A percentile compares a stretch with the other conserved stretches of the same genome.
Evolutionary conservation across 2,797 vertebrate species (phyloP).

Genomic region (Coendou prehensilis): DNA sequence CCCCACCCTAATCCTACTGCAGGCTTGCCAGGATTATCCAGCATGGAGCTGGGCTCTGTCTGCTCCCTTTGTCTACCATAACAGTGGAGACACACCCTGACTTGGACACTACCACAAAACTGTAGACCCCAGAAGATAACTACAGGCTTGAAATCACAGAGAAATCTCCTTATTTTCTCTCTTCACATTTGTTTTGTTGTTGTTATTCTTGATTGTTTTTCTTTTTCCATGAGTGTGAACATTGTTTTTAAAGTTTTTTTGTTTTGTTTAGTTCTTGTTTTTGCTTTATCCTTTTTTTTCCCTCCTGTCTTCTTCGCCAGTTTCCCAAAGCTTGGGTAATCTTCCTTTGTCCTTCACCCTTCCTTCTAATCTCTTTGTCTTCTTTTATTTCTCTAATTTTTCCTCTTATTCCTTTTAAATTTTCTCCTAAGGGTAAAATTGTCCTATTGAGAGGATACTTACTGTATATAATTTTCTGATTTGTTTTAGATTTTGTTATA

Average conservation of each 20-base stretch:
- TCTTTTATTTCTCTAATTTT: neutral
- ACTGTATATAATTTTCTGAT: neutral
- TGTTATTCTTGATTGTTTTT: neutral
- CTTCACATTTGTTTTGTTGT: neutral
- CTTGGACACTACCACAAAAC: neutral
- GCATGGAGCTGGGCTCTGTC: neutral
- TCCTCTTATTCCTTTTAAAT: neutral
- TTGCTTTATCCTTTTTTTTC: neutral
- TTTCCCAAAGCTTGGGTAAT: neutral
- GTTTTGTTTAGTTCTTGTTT: neutral
- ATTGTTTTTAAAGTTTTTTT: neutral
- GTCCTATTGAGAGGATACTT: neutral
- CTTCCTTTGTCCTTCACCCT: neutral
- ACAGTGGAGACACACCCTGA: neutral
- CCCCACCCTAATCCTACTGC: neutral
- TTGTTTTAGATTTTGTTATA: neutral
- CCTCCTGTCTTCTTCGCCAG: neutral
- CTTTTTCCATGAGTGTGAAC: neutral
- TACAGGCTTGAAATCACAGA: neutral
- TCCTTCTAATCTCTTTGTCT: neutral
- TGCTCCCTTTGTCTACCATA: neutral
- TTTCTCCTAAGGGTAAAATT: neutral
- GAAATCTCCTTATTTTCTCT: neutral
- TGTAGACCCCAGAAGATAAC: neutral
- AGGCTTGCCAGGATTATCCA: neutral